Base-by-base conservation (phyloP, 2,888 invertebrate species). In the Cerastis leucographa region DNA sequence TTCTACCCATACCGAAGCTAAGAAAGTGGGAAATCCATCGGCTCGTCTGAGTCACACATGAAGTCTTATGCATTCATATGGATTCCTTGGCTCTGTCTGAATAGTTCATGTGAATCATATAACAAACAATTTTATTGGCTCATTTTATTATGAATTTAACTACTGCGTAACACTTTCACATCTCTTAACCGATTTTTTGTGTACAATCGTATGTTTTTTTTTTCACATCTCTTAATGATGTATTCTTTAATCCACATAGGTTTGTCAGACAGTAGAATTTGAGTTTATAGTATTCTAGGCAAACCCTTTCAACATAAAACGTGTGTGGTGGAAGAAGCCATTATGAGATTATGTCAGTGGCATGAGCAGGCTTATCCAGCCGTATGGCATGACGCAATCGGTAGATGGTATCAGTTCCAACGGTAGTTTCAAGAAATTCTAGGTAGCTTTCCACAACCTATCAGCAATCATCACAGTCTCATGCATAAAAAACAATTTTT, bases 11-110 rank as follows among this genome's bases (percentile, higher is more conserved):
- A 81, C 68, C 17, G 76, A 84, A 77, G 77, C 84, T 86, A 83
- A 88, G 90, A 88, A 88, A 90, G 87, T 84, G 85, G 85, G 89
- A 91, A 92, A 83, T 85, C 91, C 89, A 79, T 80, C 76, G 80
- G 29, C 54, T 78, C 74, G 61, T 75, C 78, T 91, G 90, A 92
- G 78, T 91, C 91, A 90, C 71, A 62, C 64, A 22, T 84, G 74
- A 72, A 56, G 74, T 76, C 79, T 83, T 81, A 82, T 85, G 89
- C 87, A 86, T 89, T 89, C 81, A 81, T 90, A 89, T 54, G 90
- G 91, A 84, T 89, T 91, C 90, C 64, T 85, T 12, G 69, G 9
- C 35, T 25, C 65, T 44, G 35, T 64, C 61, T 74, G 72, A 74
- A 80, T 80, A 69, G 71, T 74, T 73, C 49, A 42, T 79, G 42